Evolutionary conservation across 2,113 vertebrate species (phyloP).

Genomic region (Stigmatopora nigra): DNA sequence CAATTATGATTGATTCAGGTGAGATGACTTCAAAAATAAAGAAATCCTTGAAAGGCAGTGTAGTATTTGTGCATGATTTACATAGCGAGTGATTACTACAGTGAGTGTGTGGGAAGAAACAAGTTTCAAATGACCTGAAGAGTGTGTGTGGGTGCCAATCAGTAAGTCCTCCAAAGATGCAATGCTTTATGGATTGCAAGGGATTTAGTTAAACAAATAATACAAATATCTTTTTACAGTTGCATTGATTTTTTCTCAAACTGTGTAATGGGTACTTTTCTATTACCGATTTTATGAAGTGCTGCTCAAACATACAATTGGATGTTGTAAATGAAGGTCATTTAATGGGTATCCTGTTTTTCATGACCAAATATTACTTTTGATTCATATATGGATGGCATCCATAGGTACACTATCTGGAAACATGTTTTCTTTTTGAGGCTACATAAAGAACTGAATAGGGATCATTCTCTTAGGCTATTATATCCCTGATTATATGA

Average conservation of each 20-base stretch:
- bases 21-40: slow-evolving; percentile 26
- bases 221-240: background rate
- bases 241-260: background rate
- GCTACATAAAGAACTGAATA: too few species aligned
- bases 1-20: slow-evolving; percentile 53
- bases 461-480: too few species aligned
- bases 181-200: slow-evolving; percentile 18
- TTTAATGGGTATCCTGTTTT: background rate
- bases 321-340: too few species aligned
- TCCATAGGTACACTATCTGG: too few species aligned
- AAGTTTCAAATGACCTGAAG: slow-evolving; percentile 5
- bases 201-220: slow-evolving; percentile 6
- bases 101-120: slow-evolving; percentile 20
- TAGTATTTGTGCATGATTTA: background rate
- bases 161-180: slow-evolving; percentile 28
- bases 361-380: background rate
- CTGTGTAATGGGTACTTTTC: too few species aligned
- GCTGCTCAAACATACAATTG: background rate
- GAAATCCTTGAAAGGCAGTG: background rate
- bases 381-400: too few species aligned
- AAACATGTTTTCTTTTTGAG: too few species aligned
- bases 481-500: too few species aligned
- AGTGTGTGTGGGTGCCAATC: slow-evolving; percentile 26
- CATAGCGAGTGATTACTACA: slow-evolving; percentile 14
- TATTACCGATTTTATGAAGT: background rate